Base-by-base conservation (phyloP, 2,888 invertebrate genomes). In the Leucophenga maculata region DNA sequence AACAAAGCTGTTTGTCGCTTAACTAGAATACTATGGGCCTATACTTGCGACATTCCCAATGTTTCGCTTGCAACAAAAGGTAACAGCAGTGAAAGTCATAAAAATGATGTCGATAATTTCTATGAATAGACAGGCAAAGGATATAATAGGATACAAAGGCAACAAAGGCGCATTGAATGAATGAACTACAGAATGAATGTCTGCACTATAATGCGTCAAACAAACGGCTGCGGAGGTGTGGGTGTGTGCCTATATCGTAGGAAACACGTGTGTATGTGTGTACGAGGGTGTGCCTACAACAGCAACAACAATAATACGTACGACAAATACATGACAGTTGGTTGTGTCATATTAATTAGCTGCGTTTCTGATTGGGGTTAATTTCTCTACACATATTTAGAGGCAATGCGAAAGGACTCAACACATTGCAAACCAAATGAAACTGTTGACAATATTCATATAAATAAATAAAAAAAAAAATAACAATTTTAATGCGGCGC, bases 331-430 rank as follows among this genome's bases (percentile, higher is more conserved):
- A 50, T 67, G 73, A 31, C 71, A 55, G 79, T 75, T 82, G 83
- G 78, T 84, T 84, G 81, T 82, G 84, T 76, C 81, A 84, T 80
- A 79, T 81, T 80, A 80, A 84, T 80, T 84, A 80, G 80, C 75
- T 64, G 55, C 26, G 62, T 64, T 68, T 64, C 66, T 64, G 74
- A 55, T 68, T 68, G 69, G 80, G 78, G 76, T 76, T 73, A 69
- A 75, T 72, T 77, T 73, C 69, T 55, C 69, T 72, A 39, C 48
- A 11, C 31, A 6, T n/a, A 22, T 16, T n/a, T 22, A 57, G 57
- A 57, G 26, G 57, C 18, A 50, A 13, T 16, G 8, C 8, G 20
- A 52, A 18, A 50, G 50, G 50, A 50, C 16, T 20, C 52, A 50
- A 14, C 16, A 50, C 50, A 50, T 13, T n/a, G 22, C 54, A 50